phyloP scores from a whole-genome alignment of 2,113 vertebrate species.

The Phainopepla nitens region DNA sequence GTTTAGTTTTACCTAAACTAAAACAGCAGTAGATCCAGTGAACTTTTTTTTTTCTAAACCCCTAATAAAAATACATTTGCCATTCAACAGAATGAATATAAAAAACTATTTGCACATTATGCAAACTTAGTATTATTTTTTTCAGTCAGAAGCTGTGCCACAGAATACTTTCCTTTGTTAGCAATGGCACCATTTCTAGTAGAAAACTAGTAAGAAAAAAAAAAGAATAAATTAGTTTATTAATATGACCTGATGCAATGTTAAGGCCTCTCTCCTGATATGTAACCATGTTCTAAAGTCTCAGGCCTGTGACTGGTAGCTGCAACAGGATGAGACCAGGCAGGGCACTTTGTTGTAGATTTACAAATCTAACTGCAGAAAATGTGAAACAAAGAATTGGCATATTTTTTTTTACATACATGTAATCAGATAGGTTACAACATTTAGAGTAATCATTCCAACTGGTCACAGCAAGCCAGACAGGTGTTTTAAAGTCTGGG shows the following conservation, averaged over 20 bases:
- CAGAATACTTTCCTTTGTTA: not conserved
- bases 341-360: not conserved
- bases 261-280: not conserved
- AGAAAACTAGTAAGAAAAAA: not conserved
- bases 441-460: not conserved
- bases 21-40: not conserved
- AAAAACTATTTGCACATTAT: constrained; percentile 7
- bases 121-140: constrained; percentile 11
- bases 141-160: not conserved
- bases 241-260: not conserved
- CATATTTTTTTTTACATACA: not conserved
- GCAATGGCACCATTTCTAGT: not conserved
- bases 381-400: not conserved
- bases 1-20: not conserved
- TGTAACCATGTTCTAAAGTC: not conserved
- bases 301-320: not conserved
- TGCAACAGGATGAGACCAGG: not conserved
- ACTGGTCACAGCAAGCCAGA: not conserved
- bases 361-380: not conserved
- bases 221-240: not conserved
- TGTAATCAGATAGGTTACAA: not conserved
- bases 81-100: constrained; percentile 46
- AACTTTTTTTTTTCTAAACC: not conserved
- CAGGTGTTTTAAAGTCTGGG: not conserved
- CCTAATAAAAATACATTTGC: not conserved